Evolutionary conservation across 2,888 invertebrate species (phyloP), one percentile per base, ranked within the genome.

Genomic region (Pelosia muscerda): DNA sequence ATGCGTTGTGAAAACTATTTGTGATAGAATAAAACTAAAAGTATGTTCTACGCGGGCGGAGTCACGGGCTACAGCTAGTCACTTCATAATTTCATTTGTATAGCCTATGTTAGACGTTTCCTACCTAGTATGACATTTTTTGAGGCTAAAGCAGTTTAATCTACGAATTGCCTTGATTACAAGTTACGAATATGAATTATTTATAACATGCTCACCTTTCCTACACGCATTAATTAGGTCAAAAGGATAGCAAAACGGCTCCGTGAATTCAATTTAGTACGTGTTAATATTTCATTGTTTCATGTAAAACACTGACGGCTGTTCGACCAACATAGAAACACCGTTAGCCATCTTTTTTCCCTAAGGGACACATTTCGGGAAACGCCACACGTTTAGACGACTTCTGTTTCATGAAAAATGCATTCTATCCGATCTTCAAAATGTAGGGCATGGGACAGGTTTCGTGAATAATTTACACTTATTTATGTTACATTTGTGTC

Each of bases 381-480:
- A 74, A 71, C 42, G 62, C 63, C 55, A 66, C 63, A 57, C 59
- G 42, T 66, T 76, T 69, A 64, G 53, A 54, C 22, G 63, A 59
- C 38, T 55, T 28, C 62, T 53, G 62, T 61, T 58, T n/a, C 73
- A 81, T 81, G 62, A 76, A 81, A 81, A 70, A 78, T 79, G 74
- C 63, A 79, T 68, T 49, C 26, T 19, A 42, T 42, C 55, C 56
- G 56, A 65, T 72, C 72, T 71, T 60, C 23, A 61, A 72, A 49
- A 65, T 58, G 65, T 69, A 49, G 56, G 56, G 8, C 26, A 57
- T 38, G 68, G 42, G 31, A 55, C 57, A 65, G 38, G 56, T 60
- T 69, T 38, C 63, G 56, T 70, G 66, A 70, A 70, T 70, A 70
- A 66, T 66, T 70, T 70, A 70, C 56, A 22, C 62, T 62, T 38